These are phyloP conservation scores for Petrocephalus sullivani DNA, from an alignment of 2,797 vertebrate species.

Conservation along the genomic window DNA sequence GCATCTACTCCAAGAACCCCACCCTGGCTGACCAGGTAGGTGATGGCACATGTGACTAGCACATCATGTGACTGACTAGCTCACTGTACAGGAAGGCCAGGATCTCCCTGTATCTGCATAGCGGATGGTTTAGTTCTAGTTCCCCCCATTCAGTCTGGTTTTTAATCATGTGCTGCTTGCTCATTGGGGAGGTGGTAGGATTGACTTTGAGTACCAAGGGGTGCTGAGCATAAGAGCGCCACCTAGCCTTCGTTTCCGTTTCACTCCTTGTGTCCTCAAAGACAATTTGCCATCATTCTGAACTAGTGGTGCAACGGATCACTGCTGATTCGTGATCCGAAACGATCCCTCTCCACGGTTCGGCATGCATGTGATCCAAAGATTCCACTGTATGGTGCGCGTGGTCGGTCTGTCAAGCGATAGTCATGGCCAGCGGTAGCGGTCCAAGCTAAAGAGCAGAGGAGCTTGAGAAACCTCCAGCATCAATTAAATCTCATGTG, in stretches of 20 bases:
- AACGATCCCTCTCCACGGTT: too few species aligned
- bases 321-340: too few species aligned
- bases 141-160: not conserved
- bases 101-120: not conserved
- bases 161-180: not conserved
- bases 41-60: not conserved
- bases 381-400: too few species aligned
- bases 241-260: not conserved
- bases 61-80: not conserved
- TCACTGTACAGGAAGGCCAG: not conserved
- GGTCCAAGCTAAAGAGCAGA: too few species aligned
- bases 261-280: not conserved
- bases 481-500: too few species aligned
- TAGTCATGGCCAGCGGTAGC: too few species aligned
- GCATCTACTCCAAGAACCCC: constrained; percentile 77
- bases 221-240: not conserved
- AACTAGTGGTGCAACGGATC: too few species aligned
- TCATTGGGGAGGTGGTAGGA: not conserved
- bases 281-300: not conserved
- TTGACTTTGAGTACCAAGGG: not conserved
- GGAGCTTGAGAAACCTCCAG: too few species aligned
- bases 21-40: constrained; percentile 79
- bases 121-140: not conserved
- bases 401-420: too few species aligned
- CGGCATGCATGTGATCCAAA: too few species aligned